phyloP scores from a whole-genome alignment of 2,797 vertebrate genomes.

The Halcyon leucocephala region DNA sequence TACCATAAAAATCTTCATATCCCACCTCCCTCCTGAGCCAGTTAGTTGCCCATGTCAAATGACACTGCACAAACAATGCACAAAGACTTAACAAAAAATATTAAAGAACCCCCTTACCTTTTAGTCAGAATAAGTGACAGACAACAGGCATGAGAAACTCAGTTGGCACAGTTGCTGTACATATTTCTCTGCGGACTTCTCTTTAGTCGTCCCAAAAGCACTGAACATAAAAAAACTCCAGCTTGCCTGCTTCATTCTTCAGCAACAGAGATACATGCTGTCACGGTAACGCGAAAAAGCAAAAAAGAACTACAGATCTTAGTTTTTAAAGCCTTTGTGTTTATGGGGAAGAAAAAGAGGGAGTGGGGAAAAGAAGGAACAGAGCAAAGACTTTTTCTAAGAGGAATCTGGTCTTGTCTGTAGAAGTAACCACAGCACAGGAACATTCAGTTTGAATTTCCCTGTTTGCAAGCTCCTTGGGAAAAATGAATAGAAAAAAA shows the following conservation, averaged over 20 bases:
- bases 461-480: slow-evolving; percentile 54
- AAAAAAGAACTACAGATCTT: slow-evolving; percentile 72
- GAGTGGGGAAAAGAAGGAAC: slow-evolving; percentile 24
- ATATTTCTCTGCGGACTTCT: slow-evolving; percentile 72
- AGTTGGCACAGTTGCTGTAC: slow-evolving; percentile 56
- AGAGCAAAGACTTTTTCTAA: slow-evolving; percentile 60
- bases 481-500: neutral
- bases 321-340: slow-evolving; percentile 79
- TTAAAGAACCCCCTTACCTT: slow-evolving; percentile 76
- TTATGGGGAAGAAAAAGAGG: slow-evolving; percentile 42
- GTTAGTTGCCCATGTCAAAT: slow-evolving; percentile 65
- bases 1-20: slow-evolving; percentile 50
- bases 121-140: slow-evolving; percentile 71
- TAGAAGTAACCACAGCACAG: slow-evolving; percentile 54
- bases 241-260: slow-evolving; percentile 75
- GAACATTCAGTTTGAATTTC: slow-evolving; percentile 68
- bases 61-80: slow-evolving; percentile 66
- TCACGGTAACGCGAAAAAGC: slow-evolving; percentile 75
- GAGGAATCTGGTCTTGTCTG: slow-evolving; percentile 47
- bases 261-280: slow-evolving; percentile 72
- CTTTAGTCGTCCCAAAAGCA: slow-evolving; percentile 70
- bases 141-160: slow-evolving; percentile 73
- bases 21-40: slow-evolving; percentile 57
- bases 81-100: slow-evolving; percentile 49
- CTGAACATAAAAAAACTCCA: slow-evolving; percentile 66